phyloP scores from a whole-genome alignment of 2,797 vertebrate species.

The Sebastes miniatus region DNA sequence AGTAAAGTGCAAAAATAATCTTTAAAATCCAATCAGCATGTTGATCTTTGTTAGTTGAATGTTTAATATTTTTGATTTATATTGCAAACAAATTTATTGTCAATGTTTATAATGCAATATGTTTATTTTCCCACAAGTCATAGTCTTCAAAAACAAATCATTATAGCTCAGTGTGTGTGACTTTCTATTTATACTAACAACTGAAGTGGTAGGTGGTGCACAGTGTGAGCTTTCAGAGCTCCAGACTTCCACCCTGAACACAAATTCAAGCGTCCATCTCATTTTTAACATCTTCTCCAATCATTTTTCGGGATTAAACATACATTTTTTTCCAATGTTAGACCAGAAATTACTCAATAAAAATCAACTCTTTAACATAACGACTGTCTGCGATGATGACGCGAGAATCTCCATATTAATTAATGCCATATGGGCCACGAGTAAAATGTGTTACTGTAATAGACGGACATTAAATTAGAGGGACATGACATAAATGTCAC shows the following conservation, averaged over 20 bases:
- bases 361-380: slow-evolving; percentile 1
- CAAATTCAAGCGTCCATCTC: neutral
- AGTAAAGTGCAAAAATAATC: neutral
- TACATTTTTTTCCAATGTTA: neutral
- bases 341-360: neutral
- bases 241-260: neutral
- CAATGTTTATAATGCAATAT: neutral
- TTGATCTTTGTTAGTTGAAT: neutral
- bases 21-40: neutral
- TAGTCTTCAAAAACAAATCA: neutral
- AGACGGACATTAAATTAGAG: slow-evolving; percentile 12
- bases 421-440: neutral
- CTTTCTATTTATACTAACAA: neutral
- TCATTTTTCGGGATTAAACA: neutral
- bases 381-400: neutral
- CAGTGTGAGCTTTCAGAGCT: slow-evolving; percentile 21
- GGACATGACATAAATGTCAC: neutral
- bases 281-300: neutral
- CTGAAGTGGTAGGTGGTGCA: neutral
- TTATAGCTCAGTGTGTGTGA: neutral
- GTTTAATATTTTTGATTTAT: neutral
- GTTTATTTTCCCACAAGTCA: neutral
- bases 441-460: neutral
- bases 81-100: slow-evolving; percentile 15
- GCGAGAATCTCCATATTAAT: neutral